Conservation (phyloP, 2,888 invertebrate species). For the Meliscaeva auricollis region DNA sequence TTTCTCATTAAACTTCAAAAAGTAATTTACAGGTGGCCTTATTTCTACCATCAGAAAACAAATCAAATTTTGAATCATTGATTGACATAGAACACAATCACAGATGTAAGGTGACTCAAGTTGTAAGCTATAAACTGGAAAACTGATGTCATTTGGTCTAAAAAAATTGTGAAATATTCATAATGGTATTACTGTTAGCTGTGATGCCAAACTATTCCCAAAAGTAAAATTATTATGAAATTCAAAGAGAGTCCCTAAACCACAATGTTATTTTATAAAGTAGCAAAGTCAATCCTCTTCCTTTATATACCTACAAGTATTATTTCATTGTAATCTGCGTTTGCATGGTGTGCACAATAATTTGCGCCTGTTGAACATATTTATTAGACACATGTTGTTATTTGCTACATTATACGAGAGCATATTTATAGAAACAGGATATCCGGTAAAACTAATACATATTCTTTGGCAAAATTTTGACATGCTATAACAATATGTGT, state of each 20-base stretch:
- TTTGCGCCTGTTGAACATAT: conserved; percentile 66
- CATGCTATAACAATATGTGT: conserved; percentile 54
- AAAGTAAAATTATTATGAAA: conserved; percentile 53
- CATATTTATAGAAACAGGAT: conserved; percentile 42
- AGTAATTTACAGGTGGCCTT: too few species aligned
- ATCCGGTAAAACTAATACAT: conserved; percentile 63
- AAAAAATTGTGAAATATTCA: not conserved
- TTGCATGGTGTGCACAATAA: conserved; percentile 35
- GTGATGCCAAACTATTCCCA: not conserved
- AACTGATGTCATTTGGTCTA: not conserved
- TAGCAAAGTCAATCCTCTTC: not conserved
- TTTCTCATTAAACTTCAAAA: too few species aligned
- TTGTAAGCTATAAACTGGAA: not conserved
- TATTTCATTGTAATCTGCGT: conserved; percentile 18
- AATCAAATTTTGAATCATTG: not conserved
- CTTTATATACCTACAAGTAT: conserved; percentile 1
- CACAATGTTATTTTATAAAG: not conserved
- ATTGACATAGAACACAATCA: not conserved
- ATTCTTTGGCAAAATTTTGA: conserved; percentile 57
- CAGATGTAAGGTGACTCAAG: not conserved
- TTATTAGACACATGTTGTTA: conserved; percentile 41
- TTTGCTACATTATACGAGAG: conserved; percentile 1
- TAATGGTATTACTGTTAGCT: not conserved
- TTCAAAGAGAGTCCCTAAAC: conserved; percentile 16
- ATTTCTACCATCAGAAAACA: not conserved